phyloP scores from a whole-genome alignment of 2,113 vertebrate species.

The Periophthalmodon schlosseri region DNA sequence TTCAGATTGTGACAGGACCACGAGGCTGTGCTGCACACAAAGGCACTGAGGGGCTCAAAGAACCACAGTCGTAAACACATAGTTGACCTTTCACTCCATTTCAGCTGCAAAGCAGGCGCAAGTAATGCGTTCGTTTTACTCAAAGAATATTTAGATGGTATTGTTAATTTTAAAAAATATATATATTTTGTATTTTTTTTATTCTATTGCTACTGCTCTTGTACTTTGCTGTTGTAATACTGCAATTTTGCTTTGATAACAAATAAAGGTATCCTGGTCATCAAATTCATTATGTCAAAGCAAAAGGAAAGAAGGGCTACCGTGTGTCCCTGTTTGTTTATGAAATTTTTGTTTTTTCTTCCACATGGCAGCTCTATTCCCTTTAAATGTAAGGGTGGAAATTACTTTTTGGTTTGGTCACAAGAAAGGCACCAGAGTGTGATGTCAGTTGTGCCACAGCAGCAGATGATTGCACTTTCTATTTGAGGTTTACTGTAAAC shows the following conservation, averaged over 20 bases:
- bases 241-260: no score
- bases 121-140: neutral
- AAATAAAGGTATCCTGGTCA: no score
- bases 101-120: neutral
- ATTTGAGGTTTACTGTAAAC: neutral
- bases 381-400: neutral
- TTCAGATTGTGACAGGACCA: neutral
- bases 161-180: no score
- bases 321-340: no score
- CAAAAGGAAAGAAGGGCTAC: no score
- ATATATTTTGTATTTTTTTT: no score
- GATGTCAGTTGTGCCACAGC: neutral
- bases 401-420: neutral
- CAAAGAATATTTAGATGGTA: no score
- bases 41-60: neutral
- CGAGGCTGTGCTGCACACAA: neutral
- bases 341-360: neutral
- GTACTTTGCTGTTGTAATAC: neutral
- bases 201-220: neutral
- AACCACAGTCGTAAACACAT: neutral
- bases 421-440: neutral
- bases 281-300: no score
- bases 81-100: constrained; percentile 4
- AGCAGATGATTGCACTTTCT: no score
- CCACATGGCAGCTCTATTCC: neutral